Base-by-base conservation (phyloP, 2,888 invertebrate species). In the Megamerina dolium region DNA sequence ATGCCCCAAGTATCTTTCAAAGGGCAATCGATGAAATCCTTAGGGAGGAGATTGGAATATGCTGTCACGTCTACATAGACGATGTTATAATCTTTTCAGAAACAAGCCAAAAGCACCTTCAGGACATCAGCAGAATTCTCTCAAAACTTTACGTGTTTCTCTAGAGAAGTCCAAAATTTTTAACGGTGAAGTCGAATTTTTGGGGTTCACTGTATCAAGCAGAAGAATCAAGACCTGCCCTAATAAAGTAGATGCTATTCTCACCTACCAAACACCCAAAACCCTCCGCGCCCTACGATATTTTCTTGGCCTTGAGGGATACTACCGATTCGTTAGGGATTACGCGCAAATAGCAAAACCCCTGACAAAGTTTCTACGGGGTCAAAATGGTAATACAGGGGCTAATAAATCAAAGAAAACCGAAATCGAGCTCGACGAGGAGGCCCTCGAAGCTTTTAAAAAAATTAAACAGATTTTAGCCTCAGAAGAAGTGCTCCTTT, bases 361-460 rank as follows among this genome's bases (percentile, higher is more conserved):
- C n/a, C n/a, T n/a, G n/a, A n/a, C n/a, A n/a, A n/a, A n/a, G n/a
- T n/a, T n/a, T n/a, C n/a, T n/a, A n/a, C n/a, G n/a, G 6, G 26
- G 26, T 23, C 8, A 23, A 23, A 23, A 23, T 10, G 26, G 26
- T 6, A 23, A 23, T 10, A 23, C 10, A 14, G n/a, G 16, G 12
- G 40, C 23, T n/a, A n/a, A n/a, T n/a, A n/a, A n/a, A 38, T 60
- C 37, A 55, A 59, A 40, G 37, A 37, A 19, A 50, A 58, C 45
- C n/a, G n/a, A n/a, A n/a, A n/a, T 23, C 26, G 8, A 23, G 26
- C 26, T 23, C 10, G 6, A 23, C 6, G 10, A 23, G 26, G 26
- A 23, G 10, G 26, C 26, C 6, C 26, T 23, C 10, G 26, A 23
- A 23, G 26, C 26, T 10, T 23, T 23, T 23, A 23, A 10, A 10